Percentiles rank a stretch among this genome's conserved stretches.
Conservation (phyloP, 2,113 vertebrate genomes). For the Bettongia penicillata region DNA sequence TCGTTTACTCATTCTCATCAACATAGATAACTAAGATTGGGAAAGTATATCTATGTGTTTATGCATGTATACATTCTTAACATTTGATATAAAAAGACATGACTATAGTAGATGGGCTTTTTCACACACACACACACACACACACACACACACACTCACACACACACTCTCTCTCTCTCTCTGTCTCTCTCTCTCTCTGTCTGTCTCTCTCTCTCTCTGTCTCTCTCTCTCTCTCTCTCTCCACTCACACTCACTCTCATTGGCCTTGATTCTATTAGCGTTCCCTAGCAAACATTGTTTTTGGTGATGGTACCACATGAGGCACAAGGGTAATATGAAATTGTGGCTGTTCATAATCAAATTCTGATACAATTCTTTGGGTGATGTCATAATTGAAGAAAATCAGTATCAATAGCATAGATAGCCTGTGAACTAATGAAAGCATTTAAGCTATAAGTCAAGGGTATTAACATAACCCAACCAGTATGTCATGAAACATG, state of each 20-base stretch:
- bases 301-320: neutral
- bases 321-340: neutral
- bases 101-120: constrained; percentile 74
- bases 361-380: constrained; percentile 33
- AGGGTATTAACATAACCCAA: constrained; percentile 62
- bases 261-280: constrained; percentile 17
- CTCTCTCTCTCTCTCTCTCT: too few relatives aligned
- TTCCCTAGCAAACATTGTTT: constrained; percentile 18
- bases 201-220: too few relatives aligned
- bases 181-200: too few relatives aligned
- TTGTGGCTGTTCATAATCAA: constrained; percentile 25
- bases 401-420: constrained; percentile 53
- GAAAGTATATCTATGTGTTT: constrained; percentile 63
- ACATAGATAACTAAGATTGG: constrained; percentile 71
- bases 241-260: constrained; percentile 20
- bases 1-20: constrained; percentile 56
- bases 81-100: constrained; percentile 74
- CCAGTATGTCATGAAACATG: constrained; percentile 61
- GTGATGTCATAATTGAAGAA: constrained; percentile 31
- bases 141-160: neutral
- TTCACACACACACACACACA: constrained; percentile 49
- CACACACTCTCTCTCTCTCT: neutral
- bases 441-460: constrained; percentile 62
- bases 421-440: constrained; percentile 50
- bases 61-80: constrained; percentile 69